Conservation (phyloP, 2,113 vertebrate genomes). For the Raja brachyura region DNA sequence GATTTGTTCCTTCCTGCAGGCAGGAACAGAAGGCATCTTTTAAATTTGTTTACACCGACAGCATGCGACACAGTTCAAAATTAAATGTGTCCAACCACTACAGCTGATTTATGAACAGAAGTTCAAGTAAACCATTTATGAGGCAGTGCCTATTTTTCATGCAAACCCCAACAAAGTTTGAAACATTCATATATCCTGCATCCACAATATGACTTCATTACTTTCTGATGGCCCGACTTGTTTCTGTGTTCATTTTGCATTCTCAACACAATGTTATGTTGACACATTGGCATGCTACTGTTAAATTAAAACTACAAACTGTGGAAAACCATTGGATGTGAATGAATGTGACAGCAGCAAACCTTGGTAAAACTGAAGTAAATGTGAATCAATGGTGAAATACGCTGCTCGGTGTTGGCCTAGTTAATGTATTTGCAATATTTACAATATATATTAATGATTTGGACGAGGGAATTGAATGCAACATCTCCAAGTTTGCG, state of each 20-base stretch:
- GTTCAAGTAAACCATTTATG: not conserved
- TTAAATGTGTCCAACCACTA: not conserved
- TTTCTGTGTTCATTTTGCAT: not conserved
- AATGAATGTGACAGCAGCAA: too few species aligned
- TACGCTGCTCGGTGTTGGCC: too few species aligned
- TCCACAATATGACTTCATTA: not conserved
- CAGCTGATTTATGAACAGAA: conserved; percentile 16
- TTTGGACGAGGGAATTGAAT: too few species aligned
- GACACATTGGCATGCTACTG: not conserved
- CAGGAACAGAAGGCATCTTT: conserved; percentile 45
- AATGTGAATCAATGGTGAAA: too few species aligned
- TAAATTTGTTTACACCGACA: conserved; percentile 18
- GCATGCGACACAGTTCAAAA: not conserved
- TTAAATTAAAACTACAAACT: too few species aligned
- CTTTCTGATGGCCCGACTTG: not conserved
- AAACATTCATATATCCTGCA: not conserved
- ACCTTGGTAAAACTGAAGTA: too few species aligned
- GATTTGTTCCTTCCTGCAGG: conserved; percentile 68
- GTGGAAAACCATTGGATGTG: too few species aligned
- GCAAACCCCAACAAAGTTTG: not conserved
- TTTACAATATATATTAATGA: too few species aligned
- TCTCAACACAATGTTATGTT: not conserved
- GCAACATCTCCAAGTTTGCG: too few species aligned
- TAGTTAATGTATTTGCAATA: too few species aligned
- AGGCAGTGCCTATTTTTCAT: not conserved